These are phyloP conservation scores for Himalopsyche tibetana DNA, from an alignment of 2,888 invertebrate genomes.

Conservation along the genomic window DNA sequence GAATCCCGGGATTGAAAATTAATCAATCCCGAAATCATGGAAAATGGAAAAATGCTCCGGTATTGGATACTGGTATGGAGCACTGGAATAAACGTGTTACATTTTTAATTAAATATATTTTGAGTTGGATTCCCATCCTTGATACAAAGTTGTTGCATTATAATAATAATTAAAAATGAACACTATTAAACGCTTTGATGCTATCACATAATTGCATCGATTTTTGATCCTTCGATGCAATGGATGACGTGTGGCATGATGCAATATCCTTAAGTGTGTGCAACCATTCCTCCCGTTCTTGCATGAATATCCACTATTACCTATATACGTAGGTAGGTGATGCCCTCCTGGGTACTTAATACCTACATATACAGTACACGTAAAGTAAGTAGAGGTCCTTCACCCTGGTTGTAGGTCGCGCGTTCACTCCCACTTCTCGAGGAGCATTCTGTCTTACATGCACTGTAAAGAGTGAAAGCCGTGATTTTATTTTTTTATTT, in stretches of 20 bases:
- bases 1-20: too few relatives aligned
- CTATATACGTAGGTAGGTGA: constrained; percentile 17
- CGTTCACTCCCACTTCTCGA: constrained; percentile 37
- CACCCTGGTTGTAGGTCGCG: constrained; percentile 31
- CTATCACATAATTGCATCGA: too few relatives aligned
- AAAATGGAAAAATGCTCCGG: too few relatives aligned
- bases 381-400: constrained; percentile 39
- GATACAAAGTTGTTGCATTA: too few relatives aligned
- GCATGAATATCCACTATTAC: constrained; percentile 14
- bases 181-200: too few relatives aligned
- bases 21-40: too few relatives aligned
- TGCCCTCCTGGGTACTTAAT: constrained; percentile 1
- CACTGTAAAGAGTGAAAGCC: not conserved
- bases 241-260: constrained; percentile 18
- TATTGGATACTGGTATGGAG: too few relatives aligned
- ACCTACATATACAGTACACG: constrained; percentile 33
- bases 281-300: not conserved
- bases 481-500: too few relatives aligned
- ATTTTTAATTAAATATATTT: too few relatives aligned
- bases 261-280: not conserved
- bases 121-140: too few relatives aligned
- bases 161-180: too few relatives aligned
- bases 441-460: constrained; percentile 13
- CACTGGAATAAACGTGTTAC: too few relatives aligned
- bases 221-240: constrained; percentile 8